Evolutionary conservation across 2,797 vertebrate genomes (phyloP).

Genomic region (Meriones psammophilus): DNA sequence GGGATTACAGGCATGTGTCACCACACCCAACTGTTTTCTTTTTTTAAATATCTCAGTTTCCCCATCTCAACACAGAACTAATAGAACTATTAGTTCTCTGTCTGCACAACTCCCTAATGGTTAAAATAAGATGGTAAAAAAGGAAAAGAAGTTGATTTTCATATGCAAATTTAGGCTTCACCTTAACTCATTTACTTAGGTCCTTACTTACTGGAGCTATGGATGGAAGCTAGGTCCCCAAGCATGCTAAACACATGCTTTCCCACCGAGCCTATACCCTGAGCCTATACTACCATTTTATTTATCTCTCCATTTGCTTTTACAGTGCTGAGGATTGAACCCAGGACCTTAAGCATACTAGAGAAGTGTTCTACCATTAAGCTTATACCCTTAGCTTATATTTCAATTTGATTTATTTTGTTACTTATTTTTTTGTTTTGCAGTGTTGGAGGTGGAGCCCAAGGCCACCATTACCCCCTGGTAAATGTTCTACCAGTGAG

Average conservation of each 20-base stretch:
- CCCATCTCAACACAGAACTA: too few relatives aligned
- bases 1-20: too few relatives aligned
- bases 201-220: not conserved
- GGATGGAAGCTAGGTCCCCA: not conserved
- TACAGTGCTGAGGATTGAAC: not conserved
- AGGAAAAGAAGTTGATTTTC: slow-evolving; percentile 6
- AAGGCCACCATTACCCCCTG: too few relatives aligned
- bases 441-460: not conserved
- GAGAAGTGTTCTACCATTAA: not conserved
- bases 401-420: not conserved
- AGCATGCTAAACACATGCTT: not conserved
- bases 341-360: not conserved
- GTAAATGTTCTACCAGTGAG: not conserved
- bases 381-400: not conserved
- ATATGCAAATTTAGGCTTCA: not conserved
- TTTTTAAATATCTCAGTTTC: not conserved
- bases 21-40: too few relatives aligned
- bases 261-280: not conserved
- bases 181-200: not conserved
- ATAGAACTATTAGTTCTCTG: not conserved
- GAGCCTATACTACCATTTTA: not conserved
- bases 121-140: slow-evolving; percentile 42
- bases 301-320: not conserved
- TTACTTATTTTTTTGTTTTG: not conserved
- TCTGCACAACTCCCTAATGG: not conserved